Evolutionary conservation across 1,140 invertebrate species (phyloP), one percentile per base, ranked within the genome.

Genomic region (Drosophila takahashii): DNA sequence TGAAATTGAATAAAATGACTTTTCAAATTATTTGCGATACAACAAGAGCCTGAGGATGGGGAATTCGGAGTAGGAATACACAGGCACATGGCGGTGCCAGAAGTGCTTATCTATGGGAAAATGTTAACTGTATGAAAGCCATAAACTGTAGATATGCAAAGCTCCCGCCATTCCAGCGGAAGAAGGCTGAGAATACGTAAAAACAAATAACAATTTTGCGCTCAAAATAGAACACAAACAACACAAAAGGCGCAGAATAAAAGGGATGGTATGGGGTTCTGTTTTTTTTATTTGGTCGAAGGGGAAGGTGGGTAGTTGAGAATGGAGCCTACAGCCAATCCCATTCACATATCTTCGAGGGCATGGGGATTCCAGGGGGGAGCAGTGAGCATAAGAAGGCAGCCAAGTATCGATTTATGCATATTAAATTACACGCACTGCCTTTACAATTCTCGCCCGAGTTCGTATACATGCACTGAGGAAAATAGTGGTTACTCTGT

Each of bases 121-220:
- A 85, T 78, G 81, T 87, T 87, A 85, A 85, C 81, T 84, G 80
- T 84, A 85, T 78, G 79, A 80, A 78, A 78, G 81, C 67, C 83
- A 85, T 85, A 85, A 85, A 77, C 81, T 85, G 67, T 89, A 89
- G 79, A 85, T 85, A 87, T 85, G 81, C 81, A 85, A 87, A 85
- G 62, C 64, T 50, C 26, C 41, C 47, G 67, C 48, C 47, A 36
- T 42, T 61, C 58, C 42, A 42, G 32, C 34, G 45, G 45, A 70
- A 60, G 48, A 52, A 37, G 57, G 70, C 39, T 51, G 50, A 62
- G 50, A 52, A 75, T 51, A 65, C 39, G 83, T 72, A 80, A 85
- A 83, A 84, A 84, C 77, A 84, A 84, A 85, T 81, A 84, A 86
- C 81, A 84, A 86, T 84, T 86, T 84, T 58, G 67, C 58, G 81